A percentile compares a stretch with the other conserved stretches of the same genome.
Conservation (phyloP, 1,140 invertebrate genomes). For the Danaus melanippus region DNA sequence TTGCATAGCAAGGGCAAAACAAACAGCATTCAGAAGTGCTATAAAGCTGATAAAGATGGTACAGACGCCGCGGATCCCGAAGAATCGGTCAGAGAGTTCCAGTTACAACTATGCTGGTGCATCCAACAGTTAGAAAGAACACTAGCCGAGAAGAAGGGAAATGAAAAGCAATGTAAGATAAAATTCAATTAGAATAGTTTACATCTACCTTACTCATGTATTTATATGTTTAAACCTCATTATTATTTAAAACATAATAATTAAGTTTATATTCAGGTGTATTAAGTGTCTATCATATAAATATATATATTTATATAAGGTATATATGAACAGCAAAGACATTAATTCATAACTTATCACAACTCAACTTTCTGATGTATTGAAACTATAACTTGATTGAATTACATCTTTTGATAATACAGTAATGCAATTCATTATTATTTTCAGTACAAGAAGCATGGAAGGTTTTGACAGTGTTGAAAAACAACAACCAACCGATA, state of each 20-base stretch:
- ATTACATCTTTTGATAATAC: neutral
- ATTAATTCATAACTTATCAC: no score
- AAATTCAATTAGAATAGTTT: no score
- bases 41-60: constrained; percentile 42
- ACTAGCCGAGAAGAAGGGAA: constrained; percentile 74
- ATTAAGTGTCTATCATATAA: no score
- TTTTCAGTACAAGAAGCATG: constrained; percentile 74
- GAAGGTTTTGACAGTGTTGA: constrained; percentile 77
- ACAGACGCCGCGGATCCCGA: constrained; percentile 39
- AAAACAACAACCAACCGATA: constrained; percentile 76
- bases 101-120: constrained; percentile 83
- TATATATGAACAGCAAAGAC: no score
- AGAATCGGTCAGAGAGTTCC: constrained; percentile 78
- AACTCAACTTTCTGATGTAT: no score
- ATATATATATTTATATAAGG: no score
- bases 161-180: constrained; percentile 74
- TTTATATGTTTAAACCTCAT: no score
- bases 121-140: constrained; percentile 78
- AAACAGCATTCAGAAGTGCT: constrained; percentile 50
- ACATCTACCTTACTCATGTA: no score
- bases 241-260: no score
- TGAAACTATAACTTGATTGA: no score
- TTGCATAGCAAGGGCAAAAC: constrained; percentile 55
- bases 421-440: constrained; percentile 13
- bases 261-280: no score